Evolutionary conservation across 2,888 invertebrate species (phyloP), one percentile per base, ranked within the genome.

Genomic region (Parelbella ahira): DNA sequence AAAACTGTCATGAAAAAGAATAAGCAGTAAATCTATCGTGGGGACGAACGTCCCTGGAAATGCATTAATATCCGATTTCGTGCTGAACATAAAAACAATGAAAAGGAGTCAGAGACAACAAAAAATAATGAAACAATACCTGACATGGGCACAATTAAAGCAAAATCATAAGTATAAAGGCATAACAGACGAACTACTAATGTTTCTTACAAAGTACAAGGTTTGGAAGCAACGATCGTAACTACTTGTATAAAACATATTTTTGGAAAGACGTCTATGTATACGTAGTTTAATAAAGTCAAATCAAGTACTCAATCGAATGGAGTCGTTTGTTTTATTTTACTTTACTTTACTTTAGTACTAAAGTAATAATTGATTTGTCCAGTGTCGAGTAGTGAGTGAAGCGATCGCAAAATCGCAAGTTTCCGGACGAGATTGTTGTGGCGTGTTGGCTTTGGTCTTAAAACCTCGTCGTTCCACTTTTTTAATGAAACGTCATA

Each of bases 401-500:
- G n/a, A n/a, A n/a, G n/a, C n/a, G n/a, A n/a, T n/a, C n/a, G n/a
- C n/a, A n/a, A n/a, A n/a, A n/a, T n/a, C n/a, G n/a, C n/a, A n/a
- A n/a, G n/a, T n/a, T n/a, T n/a, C n/a, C n/a, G n/a, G n/a, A n/a
- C n/a, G n/a, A n/a, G n/a, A n/a, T n/a, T n/a, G 11, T 12, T 10
- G 20, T 15, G 19, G 13, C 8, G 13, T n/a, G 10, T 25, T 7
- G 10, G 10, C 7, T 27, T 15, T 10, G 6, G 20, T 18, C 11
- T 30, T 23, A 43, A 33, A 42, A 19, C 19, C 10, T 9, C 1
- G 3, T 18, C 13, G 20, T 11, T 33, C 15, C 32, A 37, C 13
- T 43, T 30, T 29, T 23, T 24, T 39, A 47, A 38, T 39, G 43
- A 39, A 43, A 29, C 27, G 41, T 34, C 30, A 38, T 37, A 36